Evolutionary conservation across 2,113 vertebrate species (phyloP).

Genomic region (Mesembrinibis cayennensis): DNA sequence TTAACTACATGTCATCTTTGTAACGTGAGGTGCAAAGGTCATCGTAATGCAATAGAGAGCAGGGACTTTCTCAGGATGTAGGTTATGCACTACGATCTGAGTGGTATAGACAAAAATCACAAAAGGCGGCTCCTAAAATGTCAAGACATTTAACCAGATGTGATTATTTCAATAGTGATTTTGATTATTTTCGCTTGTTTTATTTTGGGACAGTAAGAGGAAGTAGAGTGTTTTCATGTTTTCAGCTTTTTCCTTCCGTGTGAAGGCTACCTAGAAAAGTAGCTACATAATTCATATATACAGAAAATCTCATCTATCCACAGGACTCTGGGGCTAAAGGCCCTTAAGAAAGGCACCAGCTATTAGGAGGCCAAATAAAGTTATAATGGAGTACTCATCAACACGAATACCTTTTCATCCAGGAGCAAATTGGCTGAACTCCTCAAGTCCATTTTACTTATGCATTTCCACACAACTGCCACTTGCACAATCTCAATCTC

Average conservation of each 20-base stretch:
- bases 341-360: not conserved
- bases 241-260: not conserved
- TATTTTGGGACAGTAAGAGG: not conserved
- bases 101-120: not conserved
- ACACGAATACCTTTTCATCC: not conserved
- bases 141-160: not conserved
- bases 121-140: not conserved
- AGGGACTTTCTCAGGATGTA: not conserved
- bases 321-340: not conserved
- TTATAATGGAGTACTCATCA: not conserved
- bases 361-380: not conserved
- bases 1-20: not conserved
- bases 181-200: not conserved
- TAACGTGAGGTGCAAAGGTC: not conserved
- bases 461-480: rapidly evolving
- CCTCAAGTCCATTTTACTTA: not conserved
- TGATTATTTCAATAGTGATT: not conserved
- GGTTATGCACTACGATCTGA: not conserved
- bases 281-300: not conserved
- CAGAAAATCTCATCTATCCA: not conserved
- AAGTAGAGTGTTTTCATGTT: not conserved
- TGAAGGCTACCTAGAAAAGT: not conserved
- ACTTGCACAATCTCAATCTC: not conserved
- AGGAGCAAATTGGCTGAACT: not conserved
- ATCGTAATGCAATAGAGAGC: rapidly evolving